Evolutionary conservation across 2,888 invertebrate genomes (phyloP).

Genomic region (Zootermopsis nevadensis): DNA sequence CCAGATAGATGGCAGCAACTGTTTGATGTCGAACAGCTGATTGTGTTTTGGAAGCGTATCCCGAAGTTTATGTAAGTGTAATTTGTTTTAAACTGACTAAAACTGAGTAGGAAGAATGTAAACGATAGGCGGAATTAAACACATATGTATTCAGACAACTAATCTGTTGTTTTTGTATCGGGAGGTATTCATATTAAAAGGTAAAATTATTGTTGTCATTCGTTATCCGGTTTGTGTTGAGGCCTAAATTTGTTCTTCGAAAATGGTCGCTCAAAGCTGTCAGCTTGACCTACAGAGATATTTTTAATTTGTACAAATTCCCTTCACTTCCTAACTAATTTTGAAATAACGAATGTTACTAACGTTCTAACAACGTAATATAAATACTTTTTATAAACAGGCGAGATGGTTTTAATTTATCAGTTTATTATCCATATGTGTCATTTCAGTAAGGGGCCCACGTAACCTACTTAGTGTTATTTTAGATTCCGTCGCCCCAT

Average conservation of each 20-base stretch:
- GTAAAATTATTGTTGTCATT: conserved; percentile 16
- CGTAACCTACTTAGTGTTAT: background rate
- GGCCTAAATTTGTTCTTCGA: conserved; percentile 15
- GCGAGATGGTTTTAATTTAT: background rate
- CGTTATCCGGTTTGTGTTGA: background rate
- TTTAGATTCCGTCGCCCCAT: background rate
- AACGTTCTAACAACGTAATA: background rate
- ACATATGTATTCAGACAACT: background rate
- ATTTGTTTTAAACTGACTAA: background rate
- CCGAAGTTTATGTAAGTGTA: background rate
- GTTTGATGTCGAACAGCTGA: conserved; percentile 45
- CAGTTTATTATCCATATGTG: conserved; percentile 13
- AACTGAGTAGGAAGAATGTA: too few relatives aligned
- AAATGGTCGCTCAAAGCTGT: conserved; percentile 39
- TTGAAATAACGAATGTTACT: background rate
- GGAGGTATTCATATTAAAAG: background rate
- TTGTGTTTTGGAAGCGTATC: conserved; percentile 37
- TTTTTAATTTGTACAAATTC: background rate
- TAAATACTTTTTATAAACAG: background rate
- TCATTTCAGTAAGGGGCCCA: background rate
- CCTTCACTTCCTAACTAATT: background rate
- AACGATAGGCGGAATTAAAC: background rate
- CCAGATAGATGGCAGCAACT: conserved; percentile 39
- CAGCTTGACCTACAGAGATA: conserved; percentile 27
- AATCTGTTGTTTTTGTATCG: conserved; percentile 3